Conservation (phyloP, 2,888 invertebrate species). For the Cordilura impudica region DNA sequence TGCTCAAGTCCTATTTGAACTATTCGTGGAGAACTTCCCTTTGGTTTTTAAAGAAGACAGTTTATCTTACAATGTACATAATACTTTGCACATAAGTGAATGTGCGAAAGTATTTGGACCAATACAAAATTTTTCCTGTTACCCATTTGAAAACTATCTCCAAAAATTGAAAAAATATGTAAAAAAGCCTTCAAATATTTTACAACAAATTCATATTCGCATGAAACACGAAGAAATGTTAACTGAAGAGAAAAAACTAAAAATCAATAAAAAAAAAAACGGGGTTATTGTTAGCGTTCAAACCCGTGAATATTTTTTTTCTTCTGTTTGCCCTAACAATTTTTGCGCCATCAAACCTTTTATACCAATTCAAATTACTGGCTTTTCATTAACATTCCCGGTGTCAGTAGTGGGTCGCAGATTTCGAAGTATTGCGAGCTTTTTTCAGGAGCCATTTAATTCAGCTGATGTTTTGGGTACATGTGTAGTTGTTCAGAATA, state of each 20-base stretch:
- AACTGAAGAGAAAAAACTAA: background rate
- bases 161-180: slow-evolving; percentile 50
- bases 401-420: slow-evolving; percentile 27
- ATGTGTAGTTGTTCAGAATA: slow-evolving; percentile 27
- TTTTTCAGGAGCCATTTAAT: too few relatives aligned
- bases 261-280: slow-evolving; percentile 27
- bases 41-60: too few relatives aligned
- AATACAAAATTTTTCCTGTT: slow-evolving; percentile 38
- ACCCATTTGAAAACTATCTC: slow-evolving; percentile 50
- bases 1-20: slow-evolving; percentile 7
- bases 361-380: slow-evolving; percentile 31
- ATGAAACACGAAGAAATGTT: slow-evolving; percentile 34
- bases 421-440: slow-evolving; percentile 29
- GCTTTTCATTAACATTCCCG: slow-evolving; percentile 8
- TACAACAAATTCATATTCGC: too few relatives aligned
- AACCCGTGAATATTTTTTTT: slow-evolving; percentile 40
- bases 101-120: slow-evolving; percentile 40
- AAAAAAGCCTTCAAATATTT: slow-evolving; percentile 40
- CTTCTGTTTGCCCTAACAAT: slow-evolving; percentile 25
- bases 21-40: slow-evolving; percentile 28
- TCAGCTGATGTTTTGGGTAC: slow-evolving; percentile 39
- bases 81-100: slow-evolving; percentile 18
- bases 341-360: slow-evolving; percentile 43
- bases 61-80: slow-evolving; percentile 38
- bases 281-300: slow-evolving; percentile 5